Percentiles rank a stretch among this genome's conserved stretches.
Conservation (phyloP, 2,113 vertebrate genomes). For the Antennarius striatus region DNA sequence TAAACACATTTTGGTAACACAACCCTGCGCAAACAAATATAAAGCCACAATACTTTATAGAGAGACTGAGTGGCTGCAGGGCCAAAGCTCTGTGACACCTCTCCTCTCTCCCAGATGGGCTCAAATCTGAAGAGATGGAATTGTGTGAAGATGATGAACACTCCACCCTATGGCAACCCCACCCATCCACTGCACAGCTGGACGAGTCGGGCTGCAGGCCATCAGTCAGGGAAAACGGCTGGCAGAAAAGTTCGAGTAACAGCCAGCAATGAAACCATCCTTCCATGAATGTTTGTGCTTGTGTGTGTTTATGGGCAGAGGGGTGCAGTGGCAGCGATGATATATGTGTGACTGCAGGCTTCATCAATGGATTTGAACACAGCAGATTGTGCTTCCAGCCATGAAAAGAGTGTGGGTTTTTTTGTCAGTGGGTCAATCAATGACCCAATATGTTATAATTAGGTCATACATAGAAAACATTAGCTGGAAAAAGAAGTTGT, state of each 20-base stretch:
- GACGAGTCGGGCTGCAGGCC: conserved; percentile 44
- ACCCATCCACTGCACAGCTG: conserved; percentile 51
- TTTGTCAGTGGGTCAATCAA: conserved; percentile 30
- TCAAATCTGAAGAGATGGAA: conserved; percentile 6
- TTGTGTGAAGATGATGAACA: no score
- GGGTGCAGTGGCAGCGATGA: neutral
- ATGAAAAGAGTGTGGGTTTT: conserved; percentile 21
- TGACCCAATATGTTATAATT: conserved; percentile 18
- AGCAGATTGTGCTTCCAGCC: conserved; percentile 15
- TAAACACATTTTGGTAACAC: conserved; percentile 50
- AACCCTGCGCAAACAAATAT: conserved; percentile 54
- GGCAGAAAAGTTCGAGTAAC: conserved; percentile 61
- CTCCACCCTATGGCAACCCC: conserved; percentile 5
- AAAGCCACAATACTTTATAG: conserved; percentile 30
- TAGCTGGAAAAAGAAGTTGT: no score
- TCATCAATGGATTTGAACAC: conserved; percentile 7
- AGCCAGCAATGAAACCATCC: conserved; percentile 21
- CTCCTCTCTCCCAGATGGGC: conserved; percentile 52
- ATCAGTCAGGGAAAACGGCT: conserved; percentile 16
- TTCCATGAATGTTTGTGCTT: conserved; percentile 10
- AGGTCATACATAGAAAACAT: neutral
- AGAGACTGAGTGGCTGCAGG: conserved; percentile 48
- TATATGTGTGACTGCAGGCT: conserved; percentile 1
- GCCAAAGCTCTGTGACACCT: conserved; percentile 42
- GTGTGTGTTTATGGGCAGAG: neutral